Evolutionary conservation across 2,797 vertebrate species (phyloP), one percentile per base, ranked within the genome.

Genomic region (Phataginus tricuspis): DNA sequence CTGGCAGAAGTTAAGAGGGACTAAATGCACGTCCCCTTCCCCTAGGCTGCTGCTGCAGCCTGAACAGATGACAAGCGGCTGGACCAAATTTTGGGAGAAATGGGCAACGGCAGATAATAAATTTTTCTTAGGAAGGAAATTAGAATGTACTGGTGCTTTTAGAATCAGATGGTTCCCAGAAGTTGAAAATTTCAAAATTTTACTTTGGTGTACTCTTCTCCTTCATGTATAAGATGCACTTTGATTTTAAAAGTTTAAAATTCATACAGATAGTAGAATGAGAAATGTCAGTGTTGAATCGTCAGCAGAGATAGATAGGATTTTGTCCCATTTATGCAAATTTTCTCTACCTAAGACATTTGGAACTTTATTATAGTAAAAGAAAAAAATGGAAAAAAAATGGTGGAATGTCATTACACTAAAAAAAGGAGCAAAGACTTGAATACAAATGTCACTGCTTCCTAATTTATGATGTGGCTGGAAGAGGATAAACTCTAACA

Each of bases 161-260:
- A 42, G 21, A 96, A 91, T 74, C 53, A 82, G n/a, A 74, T 68
- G 49, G 15, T 84, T 39, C 49, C 34, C 59, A 79, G 75, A 84
- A 55, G 29, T 18, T 57, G 15, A 84, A 72, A 66, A 31, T 49
- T 72, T 72, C 15, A 51, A 94, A 82, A 84, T 79, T 19, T 80
- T 57, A 78, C 53, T 95, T 77, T 39, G 53, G 25, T 34, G 57
- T n/a, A 37, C 29, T 68, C n/a, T 84, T 61, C 29, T 75, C 9
- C 66, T 59, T 57, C 45, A 69, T 34, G 5, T n/a, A 42, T 21
- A 96, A 39, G 45, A 78, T 31, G 16, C 3, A 77, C 42, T 95
- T 66, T 91, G 25, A 89, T 80, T 93, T 93, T 42, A 89, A 84
- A 93, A 86, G 39, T 79, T 89, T 94, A 88, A 85, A 51, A 89